These are phyloP conservation scores for Vipera ursinii DNA, from an alignment of 2,797 vertebrate species.

Conservation along the genomic window DNA sequence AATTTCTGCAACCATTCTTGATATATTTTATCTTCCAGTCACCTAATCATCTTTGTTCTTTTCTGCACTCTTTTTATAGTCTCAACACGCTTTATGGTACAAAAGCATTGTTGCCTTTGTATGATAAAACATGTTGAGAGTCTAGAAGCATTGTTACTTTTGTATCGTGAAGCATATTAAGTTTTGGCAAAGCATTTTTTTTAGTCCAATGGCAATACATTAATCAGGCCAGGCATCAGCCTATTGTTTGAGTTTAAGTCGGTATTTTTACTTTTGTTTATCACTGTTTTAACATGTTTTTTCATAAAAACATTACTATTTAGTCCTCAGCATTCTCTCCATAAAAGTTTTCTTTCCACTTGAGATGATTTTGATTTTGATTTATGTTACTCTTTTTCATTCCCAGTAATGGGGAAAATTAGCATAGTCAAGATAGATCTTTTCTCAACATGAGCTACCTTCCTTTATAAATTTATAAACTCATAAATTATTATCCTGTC, in stretches of 20 bases:
- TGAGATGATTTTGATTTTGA: constrained; percentile 72
- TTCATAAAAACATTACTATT: constrained; percentile 17
- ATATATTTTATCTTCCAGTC: not conserved
- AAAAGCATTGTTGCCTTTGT: not conserved
- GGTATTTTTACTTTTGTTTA: constrained; percentile 12
- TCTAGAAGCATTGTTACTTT: not conserved
- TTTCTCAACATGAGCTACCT: constrained; percentile 63
- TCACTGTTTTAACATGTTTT: not conserved
- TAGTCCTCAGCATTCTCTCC: not conserved
- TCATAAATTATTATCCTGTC: constrained; percentile 51
- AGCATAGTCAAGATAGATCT: constrained; percentile 65
- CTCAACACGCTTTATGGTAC: not conserved
- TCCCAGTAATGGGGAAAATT: constrained; percentile 77
- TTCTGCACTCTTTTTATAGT: not conserved
- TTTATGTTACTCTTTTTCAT: constrained; percentile 71
- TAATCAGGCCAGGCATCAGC: not conserved
- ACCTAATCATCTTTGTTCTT: not conserved
- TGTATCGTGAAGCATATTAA: not conserved
- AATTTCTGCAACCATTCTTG: not conserved
- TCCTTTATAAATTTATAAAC: constrained; percentile 32
- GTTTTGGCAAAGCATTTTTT: not conserved
- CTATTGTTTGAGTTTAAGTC: not conserved
- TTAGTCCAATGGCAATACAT: not conserved
- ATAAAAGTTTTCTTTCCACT: constrained; percentile 57
- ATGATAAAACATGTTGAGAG: no score